Evolutionary conservation across 2,888 invertebrate species (phyloP), one percentile per base, ranked within the genome.

Genomic region (Phyto melanocephala): DNA sequence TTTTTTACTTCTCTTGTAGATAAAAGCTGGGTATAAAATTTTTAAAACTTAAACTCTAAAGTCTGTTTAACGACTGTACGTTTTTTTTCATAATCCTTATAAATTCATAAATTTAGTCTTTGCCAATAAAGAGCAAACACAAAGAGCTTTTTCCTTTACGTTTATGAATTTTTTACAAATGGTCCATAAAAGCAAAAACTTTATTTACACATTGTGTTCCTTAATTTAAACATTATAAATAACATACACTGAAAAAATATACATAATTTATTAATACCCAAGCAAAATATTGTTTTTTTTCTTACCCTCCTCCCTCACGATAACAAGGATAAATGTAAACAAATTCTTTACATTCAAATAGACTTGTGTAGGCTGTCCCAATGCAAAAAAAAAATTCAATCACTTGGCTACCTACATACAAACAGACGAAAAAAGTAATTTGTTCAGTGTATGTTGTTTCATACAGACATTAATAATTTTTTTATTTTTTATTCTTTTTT

Each of bases 381-480:
- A 28, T 28, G 28, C 5, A 54, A 56, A 8, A 33, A 28, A 28
- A 6, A 28, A 28, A 28, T 28, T n/a, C n/a, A n/a, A n/a, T n/a
- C n/a, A n/a, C n/a, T n/a, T n/a, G n/a, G n/a, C n/a, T n/a, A n/a
- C n/a, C n/a, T n/a, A n/a, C n/a, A n/a, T n/a, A n/a, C n/a, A n/a
- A n/a, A n/a, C n/a, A n/a, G n/a, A 28, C 6, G 28, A 5, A 28
- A 28, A 28, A 6, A 8, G n/a, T 40, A 15, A 24, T 40, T 62
- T 24, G 20, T 24, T 42, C 40, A 35, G 37, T 35, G 42, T 54
- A 42, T 42, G 35, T 22, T 40, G n/a, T 35, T 20, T 17, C 42
- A 24, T 56, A 54, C 56, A 56, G 70, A 56, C 45, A 70, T 70
- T 70, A 56, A 56, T 33, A 42, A 68, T 45, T 17, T 45, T 56